phyloP scores from a whole-genome alignment of 2,113 vertebrate genomes.

The Junco hyemalis region DNA sequence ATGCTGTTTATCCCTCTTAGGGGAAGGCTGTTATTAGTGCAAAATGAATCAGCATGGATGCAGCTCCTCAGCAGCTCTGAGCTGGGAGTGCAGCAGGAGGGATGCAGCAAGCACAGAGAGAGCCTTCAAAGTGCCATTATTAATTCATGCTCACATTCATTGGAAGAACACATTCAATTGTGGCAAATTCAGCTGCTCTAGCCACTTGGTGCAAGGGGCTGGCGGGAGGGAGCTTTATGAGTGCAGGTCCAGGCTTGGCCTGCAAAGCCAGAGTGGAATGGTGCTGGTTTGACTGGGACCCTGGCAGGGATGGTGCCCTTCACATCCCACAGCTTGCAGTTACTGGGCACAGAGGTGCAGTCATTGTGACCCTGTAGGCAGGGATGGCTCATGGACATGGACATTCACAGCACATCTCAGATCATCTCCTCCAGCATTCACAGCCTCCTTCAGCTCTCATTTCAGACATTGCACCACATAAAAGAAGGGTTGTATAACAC shows the following conservation, averaged over 20 bases:
- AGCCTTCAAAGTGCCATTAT: not conserved
- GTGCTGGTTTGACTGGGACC: not conserved
- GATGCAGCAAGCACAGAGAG: not conserved
- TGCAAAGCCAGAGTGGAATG: not conserved
- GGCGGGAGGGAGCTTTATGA: not conserved
- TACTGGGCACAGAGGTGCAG: not conserved
- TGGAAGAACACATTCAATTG: not conserved
- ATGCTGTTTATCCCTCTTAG: not conserved
- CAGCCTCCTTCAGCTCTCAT: not conserved
- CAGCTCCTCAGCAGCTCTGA: not conserved
- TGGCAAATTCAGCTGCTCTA: not conserved
- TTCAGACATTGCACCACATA: not conserved
- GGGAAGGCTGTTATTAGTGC: not conserved
- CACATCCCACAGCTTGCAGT: not conserved
- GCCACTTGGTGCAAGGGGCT: not conserved
- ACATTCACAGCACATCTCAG: not conserved
- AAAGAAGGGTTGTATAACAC: not conserved
- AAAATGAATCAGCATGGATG: not conserved
- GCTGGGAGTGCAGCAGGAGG: not conserved
- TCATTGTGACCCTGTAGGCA: not conserved
- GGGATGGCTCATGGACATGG: not conserved
- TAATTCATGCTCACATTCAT: not conserved
- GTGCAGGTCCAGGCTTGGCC: not conserved
- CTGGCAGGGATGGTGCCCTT: not conserved
- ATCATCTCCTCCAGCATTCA: not conserved